phyloP scores from a whole-genome alignment of 2,797 vertebrate species.

The Ataeniobius toweri region DNA sequence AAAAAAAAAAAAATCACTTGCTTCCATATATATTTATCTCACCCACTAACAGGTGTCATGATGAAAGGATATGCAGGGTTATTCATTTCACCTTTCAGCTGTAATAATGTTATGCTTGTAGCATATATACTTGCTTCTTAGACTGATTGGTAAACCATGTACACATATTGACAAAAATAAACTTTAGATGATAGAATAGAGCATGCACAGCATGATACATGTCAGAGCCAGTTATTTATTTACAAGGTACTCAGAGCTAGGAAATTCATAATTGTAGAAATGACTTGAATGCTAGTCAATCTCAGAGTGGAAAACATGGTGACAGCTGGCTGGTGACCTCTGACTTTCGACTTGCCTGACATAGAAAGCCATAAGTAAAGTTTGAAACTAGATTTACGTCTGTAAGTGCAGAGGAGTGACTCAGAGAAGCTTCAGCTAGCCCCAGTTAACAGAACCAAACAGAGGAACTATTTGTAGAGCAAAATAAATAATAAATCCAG shows the following conservation, averaged over 20 bases:
- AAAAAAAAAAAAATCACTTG: too few species aligned
- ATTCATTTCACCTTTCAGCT: background rate
- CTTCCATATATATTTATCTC: background rate
- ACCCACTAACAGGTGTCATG: background rate
- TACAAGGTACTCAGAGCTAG: conserved; percentile 26
- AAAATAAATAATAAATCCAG: conserved; percentile 7
- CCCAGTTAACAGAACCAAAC: conserved; percentile 33
- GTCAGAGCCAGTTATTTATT: conserved; percentile 54
- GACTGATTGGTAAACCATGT: conserved; percentile 20
- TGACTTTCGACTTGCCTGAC: conserved; percentile 56
- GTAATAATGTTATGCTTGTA: background rate
- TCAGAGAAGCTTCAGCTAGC: conserved; percentile 53
- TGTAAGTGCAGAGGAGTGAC: conserved; percentile 34
- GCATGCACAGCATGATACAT: conserved; percentile 32
- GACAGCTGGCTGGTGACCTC: conserved; percentile 64
- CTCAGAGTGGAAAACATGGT: conserved; percentile 47
- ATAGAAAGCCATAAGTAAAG: conserved; percentile 54
- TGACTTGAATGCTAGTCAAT: conserved; percentile 41
- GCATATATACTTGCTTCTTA: background rate
- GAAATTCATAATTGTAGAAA: conserved; percentile 46
- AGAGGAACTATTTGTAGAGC: conserved; percentile 21
- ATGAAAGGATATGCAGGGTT: background rate
- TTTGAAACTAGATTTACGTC: conserved; percentile 62
- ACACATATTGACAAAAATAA: conserved; percentile 39
- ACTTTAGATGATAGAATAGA: conserved; percentile 21